Evolutionary conservation across 2,113 vertebrate genomes (phyloP).

Genomic region (Psephotus haematonotus): DNA sequence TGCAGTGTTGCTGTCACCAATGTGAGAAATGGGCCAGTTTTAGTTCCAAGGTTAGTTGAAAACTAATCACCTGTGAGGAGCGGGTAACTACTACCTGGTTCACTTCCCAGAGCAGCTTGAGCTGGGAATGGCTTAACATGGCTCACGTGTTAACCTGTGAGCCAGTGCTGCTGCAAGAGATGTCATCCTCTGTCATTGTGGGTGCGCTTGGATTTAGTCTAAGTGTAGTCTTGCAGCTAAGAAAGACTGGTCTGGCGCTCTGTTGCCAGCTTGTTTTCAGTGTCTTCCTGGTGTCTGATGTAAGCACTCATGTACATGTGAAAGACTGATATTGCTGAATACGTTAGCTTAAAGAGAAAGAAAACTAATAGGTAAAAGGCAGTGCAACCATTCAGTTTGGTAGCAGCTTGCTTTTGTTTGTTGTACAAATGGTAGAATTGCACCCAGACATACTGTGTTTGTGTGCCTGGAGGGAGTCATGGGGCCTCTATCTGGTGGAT

Average conservation of each 20-base stretch:
- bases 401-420: background rate
- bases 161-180: background rate
- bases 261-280: background rate
- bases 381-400: background rate
- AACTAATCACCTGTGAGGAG: background rate
- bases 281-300: background rate
- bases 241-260: background rate
- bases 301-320: background rate
- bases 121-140: too few relatives aligned
- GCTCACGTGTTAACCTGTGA: accelerated
- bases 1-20: background rate
- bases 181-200: background rate
- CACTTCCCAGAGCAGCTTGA: background rate
- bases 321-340: background rate
- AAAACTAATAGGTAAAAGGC: background rate
- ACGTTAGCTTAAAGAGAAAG: background rate
- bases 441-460: too few relatives aligned
- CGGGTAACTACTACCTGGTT: background rate
- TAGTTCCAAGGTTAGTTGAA: background rate
- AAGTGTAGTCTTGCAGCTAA: background rate
- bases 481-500: background rate
- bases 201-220: accelerated
- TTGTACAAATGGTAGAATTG: background rate
- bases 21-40: background rate
- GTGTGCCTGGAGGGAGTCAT: background rate